A percentile compares a stretch with the other conserved stretches of the same genome.
Conservation (phyloP, 1,140 invertebrate species). For the Sarcophaga bullata region DNA sequence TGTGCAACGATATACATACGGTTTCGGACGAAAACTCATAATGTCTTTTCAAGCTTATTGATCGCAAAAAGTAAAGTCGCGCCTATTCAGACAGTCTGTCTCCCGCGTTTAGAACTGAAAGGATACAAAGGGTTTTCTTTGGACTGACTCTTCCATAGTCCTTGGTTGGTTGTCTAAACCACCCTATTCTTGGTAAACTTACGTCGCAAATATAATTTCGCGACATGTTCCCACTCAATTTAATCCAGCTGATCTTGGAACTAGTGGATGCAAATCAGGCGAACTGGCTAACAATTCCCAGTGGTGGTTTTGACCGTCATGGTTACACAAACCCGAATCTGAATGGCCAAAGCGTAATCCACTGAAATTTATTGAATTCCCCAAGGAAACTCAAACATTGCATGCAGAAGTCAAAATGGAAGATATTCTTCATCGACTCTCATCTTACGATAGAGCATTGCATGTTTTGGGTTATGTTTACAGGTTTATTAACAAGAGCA, state of each 20-base stretch:
- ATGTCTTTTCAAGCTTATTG: background rate
- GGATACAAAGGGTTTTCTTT: background rate
- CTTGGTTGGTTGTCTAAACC: slow-evolving; percentile 21
- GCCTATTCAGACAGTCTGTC: background rate
- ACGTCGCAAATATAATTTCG: slow-evolving; percentile 1
- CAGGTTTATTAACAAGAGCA: background rate
- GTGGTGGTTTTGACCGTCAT: slow-evolving; percentile 32
- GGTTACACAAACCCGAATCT: slow-evolving; percentile 26
- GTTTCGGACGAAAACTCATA: background rate
- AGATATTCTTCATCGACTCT: background rate
- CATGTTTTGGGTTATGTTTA: background rate
- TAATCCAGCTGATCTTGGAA: background rate
- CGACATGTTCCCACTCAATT: slow-evolving; percentile 21
- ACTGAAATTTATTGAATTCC: background rate
- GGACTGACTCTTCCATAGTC: slow-evolving; percentile 14
- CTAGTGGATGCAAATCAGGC: background rate
- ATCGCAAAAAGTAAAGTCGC: background rate
- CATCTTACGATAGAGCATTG: background rate
- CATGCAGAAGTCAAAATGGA: background rate
- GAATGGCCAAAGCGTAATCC: background rate
- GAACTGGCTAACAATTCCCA: background rate
- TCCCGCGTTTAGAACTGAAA: slow-evolving; percentile 11
- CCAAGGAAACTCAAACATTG: background rate
- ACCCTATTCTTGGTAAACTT: background rate
- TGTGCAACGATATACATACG: background rate